Evolutionary conservation across 2,113 vertebrate genomes (phyloP).

Genomic region (Turnix velox): DNA sequence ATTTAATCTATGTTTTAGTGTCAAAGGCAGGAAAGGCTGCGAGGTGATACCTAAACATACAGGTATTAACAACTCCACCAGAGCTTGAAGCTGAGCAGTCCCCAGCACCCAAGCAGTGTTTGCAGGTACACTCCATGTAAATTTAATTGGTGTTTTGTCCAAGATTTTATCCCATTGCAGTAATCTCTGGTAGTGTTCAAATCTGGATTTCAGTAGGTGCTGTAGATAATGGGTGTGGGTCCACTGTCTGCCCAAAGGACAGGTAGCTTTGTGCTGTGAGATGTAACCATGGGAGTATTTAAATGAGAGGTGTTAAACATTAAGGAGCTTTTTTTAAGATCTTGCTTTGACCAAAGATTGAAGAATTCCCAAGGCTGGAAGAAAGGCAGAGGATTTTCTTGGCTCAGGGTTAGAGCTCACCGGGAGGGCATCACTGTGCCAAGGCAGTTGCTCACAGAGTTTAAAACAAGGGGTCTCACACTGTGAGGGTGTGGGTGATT

Average conservation of each 20-base stretch:
- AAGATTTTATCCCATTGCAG: neutral
- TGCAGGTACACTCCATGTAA: neutral
- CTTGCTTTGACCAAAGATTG: neutral
- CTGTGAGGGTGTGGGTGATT: neutral
- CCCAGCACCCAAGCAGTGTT: neutral
- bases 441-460: neutral
- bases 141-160: neutral
- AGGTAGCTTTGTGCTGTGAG: neutral
- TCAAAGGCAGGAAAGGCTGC: neutral
- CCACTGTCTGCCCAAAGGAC: neutral
- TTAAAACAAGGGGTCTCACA: neutral
- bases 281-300: neutral
- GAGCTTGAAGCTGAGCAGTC: neutral
- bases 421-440: neutral
- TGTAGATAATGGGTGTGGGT: neutral
- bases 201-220: neutral
- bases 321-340: neutral
- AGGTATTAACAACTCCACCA: rapidly evolving
- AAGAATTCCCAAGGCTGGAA: neutral
- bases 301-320: neutral
- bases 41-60: neutral
- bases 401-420: rapidly evolving
- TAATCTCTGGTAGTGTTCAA: neutral
- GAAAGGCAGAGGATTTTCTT: neutral
- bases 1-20: rapidly evolving